phyloP scores from a whole-genome alignment of 2,113 vertebrate genomes.

The Dermatemys mawii region DNA sequence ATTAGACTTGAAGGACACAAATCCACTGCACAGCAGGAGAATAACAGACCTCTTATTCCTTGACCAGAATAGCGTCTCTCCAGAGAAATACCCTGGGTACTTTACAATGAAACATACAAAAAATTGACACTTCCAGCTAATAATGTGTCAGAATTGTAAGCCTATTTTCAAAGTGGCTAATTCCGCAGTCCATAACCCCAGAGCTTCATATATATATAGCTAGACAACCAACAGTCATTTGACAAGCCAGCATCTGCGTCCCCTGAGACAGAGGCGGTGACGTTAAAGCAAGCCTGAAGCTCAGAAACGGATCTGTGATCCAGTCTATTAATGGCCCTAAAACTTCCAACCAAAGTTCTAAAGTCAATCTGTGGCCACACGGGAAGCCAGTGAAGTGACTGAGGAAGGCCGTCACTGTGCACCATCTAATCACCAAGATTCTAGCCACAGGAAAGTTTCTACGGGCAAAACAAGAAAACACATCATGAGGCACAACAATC shows the following conservation, averaged over 20 bases:
- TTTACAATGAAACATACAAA: not conserved
- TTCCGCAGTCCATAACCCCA: not conserved
- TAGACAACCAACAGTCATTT: not conserved
- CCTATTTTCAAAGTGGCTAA: not conserved
- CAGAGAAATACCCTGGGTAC: not conserved
- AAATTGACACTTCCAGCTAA: not conserved
- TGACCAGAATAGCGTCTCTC: not conserved
- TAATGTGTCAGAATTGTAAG: not conserved
- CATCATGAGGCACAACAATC: not conserved
- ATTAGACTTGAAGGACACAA: constrained; percentile 44
- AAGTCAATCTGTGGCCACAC: not conserved
- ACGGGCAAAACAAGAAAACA: constrained; percentile 3
- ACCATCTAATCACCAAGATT: not conserved
- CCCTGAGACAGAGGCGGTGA: not conserved
- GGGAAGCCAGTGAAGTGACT: not conserved
- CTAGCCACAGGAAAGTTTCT: constrained; percentile 6
- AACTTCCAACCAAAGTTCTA: not conserved
- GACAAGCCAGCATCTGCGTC: not conserved
- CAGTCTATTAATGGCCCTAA: not conserved
- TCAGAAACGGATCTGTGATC: not conserved
- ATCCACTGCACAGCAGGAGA: not conserved
- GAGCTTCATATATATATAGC: not conserved
- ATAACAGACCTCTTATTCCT: not conserved
- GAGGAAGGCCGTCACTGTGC: not conserved
- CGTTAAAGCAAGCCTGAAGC: not conserved